phyloP scores from a whole-genome alignment of 2,113 vertebrate species.

The Ellobius talpinus region DNA sequence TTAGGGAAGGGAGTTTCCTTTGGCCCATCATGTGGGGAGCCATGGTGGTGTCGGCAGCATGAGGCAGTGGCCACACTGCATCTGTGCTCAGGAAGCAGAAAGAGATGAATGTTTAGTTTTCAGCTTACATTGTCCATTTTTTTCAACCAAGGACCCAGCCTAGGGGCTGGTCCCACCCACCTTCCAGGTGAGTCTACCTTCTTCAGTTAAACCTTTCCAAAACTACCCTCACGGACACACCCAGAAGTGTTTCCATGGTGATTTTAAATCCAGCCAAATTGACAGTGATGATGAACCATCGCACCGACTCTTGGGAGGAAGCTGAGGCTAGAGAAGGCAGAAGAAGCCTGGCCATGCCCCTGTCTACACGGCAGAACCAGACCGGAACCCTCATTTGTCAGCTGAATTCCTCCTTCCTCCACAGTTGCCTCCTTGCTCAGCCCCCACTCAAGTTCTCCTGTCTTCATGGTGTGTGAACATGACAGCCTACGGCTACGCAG shows the following conservation, averaged over 20 bases:
- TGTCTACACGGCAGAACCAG: background rate
- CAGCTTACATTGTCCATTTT: background rate
- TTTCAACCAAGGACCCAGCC: background rate
- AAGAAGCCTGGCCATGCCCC: background rate
- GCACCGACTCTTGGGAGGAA: background rate
- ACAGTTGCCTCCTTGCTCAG: too few relatives aligned
- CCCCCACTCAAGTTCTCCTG: too few relatives aligned
- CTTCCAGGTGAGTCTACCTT: background rate
- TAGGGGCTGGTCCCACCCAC: background rate
- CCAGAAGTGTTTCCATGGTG: background rate
- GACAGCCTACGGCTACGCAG: background rate
- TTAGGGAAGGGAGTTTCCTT: background rate
- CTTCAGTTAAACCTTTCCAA: background rate
- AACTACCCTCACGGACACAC: background rate
- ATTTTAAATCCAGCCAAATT: background rate
- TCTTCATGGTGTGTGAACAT: background rate
- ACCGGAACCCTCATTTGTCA: background rate
- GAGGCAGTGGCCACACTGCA: background rate
- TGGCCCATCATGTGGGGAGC: too few relatives aligned
- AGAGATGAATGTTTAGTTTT: background rate
- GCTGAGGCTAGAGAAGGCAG: background rate
- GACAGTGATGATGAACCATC: background rate
- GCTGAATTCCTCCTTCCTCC: background rate
- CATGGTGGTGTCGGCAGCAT: fast-evolving
- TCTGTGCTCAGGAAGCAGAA: background rate